Evolutionary conservation across 2,113 vertebrate genomes (phyloP).

Genomic region (Anolis carolinensis): DNA sequence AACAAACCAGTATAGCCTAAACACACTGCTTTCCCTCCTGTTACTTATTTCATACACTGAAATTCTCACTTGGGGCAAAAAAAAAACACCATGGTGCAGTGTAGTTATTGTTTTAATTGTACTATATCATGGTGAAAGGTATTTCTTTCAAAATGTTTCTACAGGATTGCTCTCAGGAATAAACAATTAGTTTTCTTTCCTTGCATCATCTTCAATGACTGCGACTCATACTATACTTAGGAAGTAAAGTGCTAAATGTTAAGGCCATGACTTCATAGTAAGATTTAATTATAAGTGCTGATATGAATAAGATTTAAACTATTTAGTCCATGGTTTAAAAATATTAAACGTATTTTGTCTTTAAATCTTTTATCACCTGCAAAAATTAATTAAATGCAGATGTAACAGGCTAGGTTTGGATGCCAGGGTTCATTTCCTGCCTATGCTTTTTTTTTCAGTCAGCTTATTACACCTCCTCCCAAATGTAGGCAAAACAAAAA

Average conservation of each 20-base stretch:
- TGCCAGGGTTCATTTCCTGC: slow-evolving; percentile 99
- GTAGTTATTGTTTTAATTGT: no score
- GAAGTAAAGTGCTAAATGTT: slow-evolving; percentile 67
- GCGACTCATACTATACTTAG: slow-evolving; percentile 60
- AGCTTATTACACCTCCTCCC: slow-evolving; percentile 95
- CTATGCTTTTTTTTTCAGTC: slow-evolving; percentile 91
- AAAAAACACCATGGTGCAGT: not conserved
- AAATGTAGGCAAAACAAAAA: slow-evolving; percentile 85
- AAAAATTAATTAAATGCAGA: slow-evolving; percentile 98
- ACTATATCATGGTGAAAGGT: no score
- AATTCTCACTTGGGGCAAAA: not conserved
- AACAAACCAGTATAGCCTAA: no score
- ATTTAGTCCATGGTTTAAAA: slow-evolving; percentile 78
- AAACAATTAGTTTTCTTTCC: slow-evolving; percentile 49
- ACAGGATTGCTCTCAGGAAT: slow-evolving; percentile 36
- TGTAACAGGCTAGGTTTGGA: slow-evolving; percentile 92
- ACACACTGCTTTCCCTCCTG: no score
- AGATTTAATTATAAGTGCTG: slow-evolving; percentile 81
- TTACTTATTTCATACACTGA: slow-evolving; percentile 3
- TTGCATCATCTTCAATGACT: slow-evolving; percentile 56
- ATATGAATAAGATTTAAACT: slow-evolving; percentile 81
- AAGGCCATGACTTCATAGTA: slow-evolving; percentile 76
- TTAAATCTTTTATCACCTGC: slow-evolving; percentile 98
- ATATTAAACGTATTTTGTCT: slow-evolving; percentile 87
- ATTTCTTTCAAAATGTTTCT: slow-evolving; percentile 29